phyloP scores from a whole-genome alignment of 2,797 vertebrate species.

The Danionella dracula region DNA sequence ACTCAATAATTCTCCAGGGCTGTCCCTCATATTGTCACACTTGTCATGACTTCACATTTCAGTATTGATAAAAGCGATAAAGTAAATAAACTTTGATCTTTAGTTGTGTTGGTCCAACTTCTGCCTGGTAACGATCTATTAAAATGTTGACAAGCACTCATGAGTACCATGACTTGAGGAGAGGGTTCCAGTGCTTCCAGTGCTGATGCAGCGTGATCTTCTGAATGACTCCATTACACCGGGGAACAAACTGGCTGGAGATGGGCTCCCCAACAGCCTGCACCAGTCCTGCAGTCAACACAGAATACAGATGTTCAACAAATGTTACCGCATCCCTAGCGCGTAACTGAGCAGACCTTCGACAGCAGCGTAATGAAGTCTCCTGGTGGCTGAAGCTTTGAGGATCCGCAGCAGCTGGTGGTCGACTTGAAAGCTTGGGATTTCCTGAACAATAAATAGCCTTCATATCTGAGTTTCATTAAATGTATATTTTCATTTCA shows the following conservation, averaged over 20 bases:
- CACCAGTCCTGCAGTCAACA: slow-evolving; percentile 58
- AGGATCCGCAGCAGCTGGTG: slow-evolving; percentile 58
- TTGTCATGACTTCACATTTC: too few species aligned
- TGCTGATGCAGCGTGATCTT: slow-evolving; percentile 56
- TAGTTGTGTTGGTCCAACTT: too few species aligned
- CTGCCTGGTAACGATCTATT: background rate
- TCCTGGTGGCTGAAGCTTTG: slow-evolving; percentile 50
- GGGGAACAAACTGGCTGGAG: slow-evolving; percentile 62
- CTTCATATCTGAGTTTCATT: too few species aligned
- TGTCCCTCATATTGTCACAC: too few species aligned
- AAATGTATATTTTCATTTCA: too few species aligned
- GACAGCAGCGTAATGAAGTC: slow-evolving; percentile 68
- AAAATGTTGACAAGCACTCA: background rate
- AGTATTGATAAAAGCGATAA: too few species aligned
- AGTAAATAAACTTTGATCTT: too few species aligned
- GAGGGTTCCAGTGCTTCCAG: slow-evolving; percentile 63
- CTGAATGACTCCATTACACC: slow-evolving; percentile 66
- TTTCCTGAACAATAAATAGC: slow-evolving; percentile 52
- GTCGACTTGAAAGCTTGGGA: slow-evolving; percentile 65
- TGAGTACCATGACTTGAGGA: slow-evolving; percentile 57
- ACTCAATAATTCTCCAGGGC: too few species aligned
- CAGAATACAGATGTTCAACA: too few species aligned
- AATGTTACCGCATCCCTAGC: too few species aligned
- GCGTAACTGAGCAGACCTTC: slow-evolving; percentile 59
- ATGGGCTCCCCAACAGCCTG: slow-evolving; percentile 64